Evolutionary conservation across 2,888 invertebrate species (phyloP).

Genomic region (Nephrotoma appendiculata): DNA sequence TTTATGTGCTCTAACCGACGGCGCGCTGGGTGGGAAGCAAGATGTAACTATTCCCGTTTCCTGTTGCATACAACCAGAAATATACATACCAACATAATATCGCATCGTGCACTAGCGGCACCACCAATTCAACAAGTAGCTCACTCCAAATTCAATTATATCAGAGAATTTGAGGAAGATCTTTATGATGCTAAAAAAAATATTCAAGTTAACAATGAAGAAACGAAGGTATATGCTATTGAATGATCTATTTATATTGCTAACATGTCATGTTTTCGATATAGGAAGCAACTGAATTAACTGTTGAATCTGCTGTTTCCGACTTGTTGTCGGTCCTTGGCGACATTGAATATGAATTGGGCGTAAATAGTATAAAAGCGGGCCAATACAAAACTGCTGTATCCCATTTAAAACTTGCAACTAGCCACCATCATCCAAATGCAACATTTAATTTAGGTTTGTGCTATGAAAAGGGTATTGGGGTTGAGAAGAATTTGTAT

Average conservation of each 20-base stretch:
- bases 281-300: slow-evolving; percentile 1
- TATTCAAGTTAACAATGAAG: neutral
- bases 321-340: slow-evolving; percentile 39
- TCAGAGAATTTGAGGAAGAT: neutral
- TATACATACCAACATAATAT: slow-evolving; percentile 13
- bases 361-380: slow-evolving; percentile 42
- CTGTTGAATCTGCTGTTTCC: slow-evolving; percentile 21
- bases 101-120: slow-evolving; percentile 9
- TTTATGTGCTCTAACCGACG: slow-evolving; percentile 30
- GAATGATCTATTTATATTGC: neutral
- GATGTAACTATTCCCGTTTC: slow-evolving; percentile 11
- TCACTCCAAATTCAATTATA: neutral
- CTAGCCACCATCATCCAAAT: slow-evolving; percentile 41
- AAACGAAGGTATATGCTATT: neutral
- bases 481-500: slow-evolving; percentile 41
- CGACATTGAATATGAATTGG: slow-evolving; percentile 44
- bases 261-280: neutral
- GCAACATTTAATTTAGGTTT: slow-evolving; percentile 53
- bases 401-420: slow-evolving; percentile 39
- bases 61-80: slow-evolving; percentile 12
- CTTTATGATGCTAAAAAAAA: neutral
- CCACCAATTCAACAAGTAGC: slow-evolving; percentile 5
- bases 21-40: slow-evolving; percentile 9
- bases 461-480: slow-evolving; percentile 53
- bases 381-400: slow-evolving; percentile 41